Conservation (phyloP, 2,797 vertebrate genomes). For the Halcyon chelicuti region DNA sequence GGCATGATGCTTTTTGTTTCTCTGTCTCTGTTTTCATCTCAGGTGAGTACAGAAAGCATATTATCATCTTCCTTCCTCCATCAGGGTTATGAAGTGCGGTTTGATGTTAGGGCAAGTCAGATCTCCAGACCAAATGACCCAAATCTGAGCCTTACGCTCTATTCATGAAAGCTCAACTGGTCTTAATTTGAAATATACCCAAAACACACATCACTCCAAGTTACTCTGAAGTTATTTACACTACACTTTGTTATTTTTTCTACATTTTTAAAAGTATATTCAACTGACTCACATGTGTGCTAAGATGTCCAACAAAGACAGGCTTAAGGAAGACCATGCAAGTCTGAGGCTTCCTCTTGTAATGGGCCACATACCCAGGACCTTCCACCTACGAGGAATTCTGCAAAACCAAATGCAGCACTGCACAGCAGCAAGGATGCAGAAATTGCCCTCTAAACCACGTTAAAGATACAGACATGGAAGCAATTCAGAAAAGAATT, state of each 20-base stretch:
- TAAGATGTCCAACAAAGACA: neutral
- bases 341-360: neutral
- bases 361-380: neutral
- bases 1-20: neutral
- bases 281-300: neutral
- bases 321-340: neutral
- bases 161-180: neutral
- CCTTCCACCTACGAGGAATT: neutral
- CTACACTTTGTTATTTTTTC: neutral
- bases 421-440: neutral
- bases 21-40: neutral
- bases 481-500: neutral
- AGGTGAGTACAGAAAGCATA: neutral
- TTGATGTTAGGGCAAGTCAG: neutral
- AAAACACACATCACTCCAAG: neutral
- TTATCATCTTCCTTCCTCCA: neutral
- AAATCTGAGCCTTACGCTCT: conserved; percentile 10
- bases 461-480: neutral
- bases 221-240: conserved; percentile 16
- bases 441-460: neutral
- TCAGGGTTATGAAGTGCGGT: neutral
- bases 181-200: conserved; percentile 22
- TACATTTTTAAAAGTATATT: neutral
- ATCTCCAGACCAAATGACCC: neutral
- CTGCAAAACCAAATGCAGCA: neutral